A percentile compares a stretch with the other conserved stretches of the same genome.
phyloP scores from a whole-genome alignment of 92 coral and sea anemone species.

The Paramuricea clavata region DNA sequence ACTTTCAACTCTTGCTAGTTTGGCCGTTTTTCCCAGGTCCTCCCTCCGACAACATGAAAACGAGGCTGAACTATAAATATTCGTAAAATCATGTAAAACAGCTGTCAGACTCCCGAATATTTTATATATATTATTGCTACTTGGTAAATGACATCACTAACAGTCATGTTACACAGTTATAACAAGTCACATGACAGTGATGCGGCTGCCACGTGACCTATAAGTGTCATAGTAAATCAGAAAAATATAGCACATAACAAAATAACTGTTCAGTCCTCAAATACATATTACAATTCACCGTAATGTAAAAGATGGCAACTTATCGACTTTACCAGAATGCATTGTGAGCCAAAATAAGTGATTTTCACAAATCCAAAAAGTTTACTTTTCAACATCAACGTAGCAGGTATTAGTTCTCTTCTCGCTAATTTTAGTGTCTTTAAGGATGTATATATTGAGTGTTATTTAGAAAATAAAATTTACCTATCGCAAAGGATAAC shows the following conservation, averaged over 20 bases:
- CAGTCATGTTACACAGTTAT: conserved; percentile 15
- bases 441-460: not conserved
- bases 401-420: not conserved
- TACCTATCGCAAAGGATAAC: not conserved
- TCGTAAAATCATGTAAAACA: conserved; percentile 38
- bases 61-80: conserved; percentile 60
- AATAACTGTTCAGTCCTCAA: conserved; percentile 7
- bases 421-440: not conserved
- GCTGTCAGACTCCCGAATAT: conserved; percentile 45
- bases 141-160: conserved; percentile 21
- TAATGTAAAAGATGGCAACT: not conserved
- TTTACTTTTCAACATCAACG: not conserved
- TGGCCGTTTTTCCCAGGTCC: conserved; percentile 24
- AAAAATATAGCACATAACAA: not conserved
- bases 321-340: not conserved
- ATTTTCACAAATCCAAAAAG: conserved; percentile 14
- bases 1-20: conserved; percentile 44
- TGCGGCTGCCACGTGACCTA: conserved; percentile 43
- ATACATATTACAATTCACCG: not conserved
- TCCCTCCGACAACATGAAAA: conserved; percentile 60
- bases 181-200: conserved; percentile 45
- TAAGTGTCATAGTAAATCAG: conserved; percentile 1
- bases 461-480: not conserved
- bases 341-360: conserved; percentile 1
- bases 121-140: conserved; percentile 44